These are phyloP conservation scores for Panulirus ornatus DNA, from an alignment of 1,140 invertebrate species.

Conservation along the genomic window DNA sequence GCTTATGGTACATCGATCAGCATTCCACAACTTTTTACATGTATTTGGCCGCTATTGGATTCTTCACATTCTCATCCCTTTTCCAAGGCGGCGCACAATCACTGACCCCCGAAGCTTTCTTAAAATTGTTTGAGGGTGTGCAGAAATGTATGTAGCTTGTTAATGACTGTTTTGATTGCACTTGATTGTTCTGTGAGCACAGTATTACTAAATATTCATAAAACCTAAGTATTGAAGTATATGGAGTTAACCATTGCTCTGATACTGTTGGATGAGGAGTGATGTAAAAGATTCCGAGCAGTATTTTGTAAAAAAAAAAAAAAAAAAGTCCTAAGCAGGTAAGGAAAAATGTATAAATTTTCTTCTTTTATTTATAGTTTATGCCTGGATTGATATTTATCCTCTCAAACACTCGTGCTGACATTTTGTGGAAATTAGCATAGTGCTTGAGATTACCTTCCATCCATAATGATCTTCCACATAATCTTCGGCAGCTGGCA, in stretches of 20 bases:
- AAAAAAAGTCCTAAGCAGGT: not conserved
- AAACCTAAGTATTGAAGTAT: not conserved
- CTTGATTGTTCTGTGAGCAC: not conserved
- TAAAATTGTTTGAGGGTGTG: conserved; percentile 34
- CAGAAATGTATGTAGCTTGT: not conserved
- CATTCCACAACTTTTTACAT: conserved; percentile 65
- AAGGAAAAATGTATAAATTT: not conserved
- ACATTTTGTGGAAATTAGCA: not conserved
- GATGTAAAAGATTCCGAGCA: not conserved
- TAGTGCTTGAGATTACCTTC: not conserved
- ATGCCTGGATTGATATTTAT: not conserved
- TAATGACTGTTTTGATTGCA: not conserved
- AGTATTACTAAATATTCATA: not conserved
- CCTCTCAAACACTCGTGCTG: not conserved
- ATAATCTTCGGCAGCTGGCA: not conserved
- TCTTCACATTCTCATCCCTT: conserved; percentile 61
- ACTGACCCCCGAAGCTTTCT: conserved; percentile 60
- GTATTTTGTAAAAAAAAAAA: not conserved
- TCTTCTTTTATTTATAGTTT: not conserved
- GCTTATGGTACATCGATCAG: conserved; percentile 62
- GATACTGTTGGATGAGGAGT: not conserved
- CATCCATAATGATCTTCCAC: not conserved
- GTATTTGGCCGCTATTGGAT: conserved; percentile 68
- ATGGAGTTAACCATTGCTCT: not conserved
- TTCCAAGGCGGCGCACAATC: conserved; percentile 44